A percentile compares a stretch with the other conserved stretches of the same genome.
phyloP scores from a whole-genome alignment of 2,113 vertebrate genomes.

The human region DNA sequence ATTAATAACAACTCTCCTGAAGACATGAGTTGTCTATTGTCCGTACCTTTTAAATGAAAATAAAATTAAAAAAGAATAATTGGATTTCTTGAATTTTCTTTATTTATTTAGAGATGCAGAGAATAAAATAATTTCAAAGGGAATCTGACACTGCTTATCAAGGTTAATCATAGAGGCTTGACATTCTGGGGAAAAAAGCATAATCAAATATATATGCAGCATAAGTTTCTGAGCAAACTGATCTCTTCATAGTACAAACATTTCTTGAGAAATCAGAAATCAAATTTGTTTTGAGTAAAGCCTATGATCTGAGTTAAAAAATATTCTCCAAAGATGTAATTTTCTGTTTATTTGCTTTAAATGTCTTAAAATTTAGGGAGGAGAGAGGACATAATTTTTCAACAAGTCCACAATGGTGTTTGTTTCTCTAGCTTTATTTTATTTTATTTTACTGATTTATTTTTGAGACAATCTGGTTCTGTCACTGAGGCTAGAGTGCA shows the following conservation, averaged over 20 bases:
- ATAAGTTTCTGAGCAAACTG: background rate
- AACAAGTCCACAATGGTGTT: background rate
- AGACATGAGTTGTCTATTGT: background rate
- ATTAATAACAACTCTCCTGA: background rate
- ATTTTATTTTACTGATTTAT: too few relatives aligned
- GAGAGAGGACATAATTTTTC: background rate
- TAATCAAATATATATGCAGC: background rate
- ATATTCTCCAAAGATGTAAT: background rate
- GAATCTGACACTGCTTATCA: background rate
- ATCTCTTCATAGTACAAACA: background rate
- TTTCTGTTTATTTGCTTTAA: slow-evolving; percentile 13
- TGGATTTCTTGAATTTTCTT: background rate
- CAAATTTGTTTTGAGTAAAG: background rate
- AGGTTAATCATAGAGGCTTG: background rate
- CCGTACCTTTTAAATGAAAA: background rate
- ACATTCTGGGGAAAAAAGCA: background rate
- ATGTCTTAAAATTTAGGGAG: background rate
- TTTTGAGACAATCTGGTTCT: too few relatives aligned
- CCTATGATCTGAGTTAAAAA: background rate
- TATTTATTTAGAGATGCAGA: background rate
- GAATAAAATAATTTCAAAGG: background rate
- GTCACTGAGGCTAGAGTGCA: too few relatives aligned
- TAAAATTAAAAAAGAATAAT: background rate
- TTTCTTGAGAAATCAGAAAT: background rate
- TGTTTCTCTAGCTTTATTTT: background rate